Percentiles rank a stretch among this genome's conserved stretches.
Conservation (phyloP, 2,888 invertebrate species). For the Euplagia quadripunctaria region DNA sequence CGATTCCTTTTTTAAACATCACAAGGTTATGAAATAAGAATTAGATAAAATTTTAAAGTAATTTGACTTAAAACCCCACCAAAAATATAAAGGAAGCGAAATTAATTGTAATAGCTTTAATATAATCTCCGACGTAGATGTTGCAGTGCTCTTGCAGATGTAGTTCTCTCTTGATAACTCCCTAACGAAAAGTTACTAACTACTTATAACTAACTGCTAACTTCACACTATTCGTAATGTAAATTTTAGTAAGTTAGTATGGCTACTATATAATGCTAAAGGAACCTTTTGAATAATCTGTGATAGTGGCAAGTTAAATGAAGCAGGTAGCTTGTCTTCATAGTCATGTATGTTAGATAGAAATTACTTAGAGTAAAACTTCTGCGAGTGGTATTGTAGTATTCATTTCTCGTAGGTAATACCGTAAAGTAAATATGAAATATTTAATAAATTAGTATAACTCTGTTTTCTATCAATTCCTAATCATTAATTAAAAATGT, state of each 20-base stretch:
- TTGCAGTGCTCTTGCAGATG: background rate
- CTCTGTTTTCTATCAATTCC: background rate
- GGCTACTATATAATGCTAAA: background rate
- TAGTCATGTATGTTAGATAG: too few relatives aligned
- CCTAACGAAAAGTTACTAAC: background rate
- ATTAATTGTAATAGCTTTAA: too few relatives aligned
- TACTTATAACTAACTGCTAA: too few relatives aligned
- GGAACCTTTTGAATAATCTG: background rate
- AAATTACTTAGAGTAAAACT: background rate
- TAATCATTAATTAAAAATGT: background rate
- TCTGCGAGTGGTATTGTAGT: background rate
- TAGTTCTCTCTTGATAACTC: background rate
- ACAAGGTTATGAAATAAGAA: too few relatives aligned
- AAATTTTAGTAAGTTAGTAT: background rate
- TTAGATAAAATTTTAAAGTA: too few relatives aligned
- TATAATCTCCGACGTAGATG: too few relatives aligned
- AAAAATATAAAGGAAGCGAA: too few relatives aligned
- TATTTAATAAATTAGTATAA: too few relatives aligned
- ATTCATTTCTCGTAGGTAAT: background rate
- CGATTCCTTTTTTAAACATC: background rate
- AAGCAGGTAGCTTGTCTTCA: too few relatives aligned
- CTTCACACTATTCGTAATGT: background rate
- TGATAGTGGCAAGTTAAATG: background rate
- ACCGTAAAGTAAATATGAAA: background rate
- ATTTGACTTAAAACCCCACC: too few relatives aligned